Evolutionary conservation across 2,113 vertebrate genomes (phyloP), one percentile per base, ranked within the genome.

Genomic region (Stomatorhinus ivindoensis): DNA sequence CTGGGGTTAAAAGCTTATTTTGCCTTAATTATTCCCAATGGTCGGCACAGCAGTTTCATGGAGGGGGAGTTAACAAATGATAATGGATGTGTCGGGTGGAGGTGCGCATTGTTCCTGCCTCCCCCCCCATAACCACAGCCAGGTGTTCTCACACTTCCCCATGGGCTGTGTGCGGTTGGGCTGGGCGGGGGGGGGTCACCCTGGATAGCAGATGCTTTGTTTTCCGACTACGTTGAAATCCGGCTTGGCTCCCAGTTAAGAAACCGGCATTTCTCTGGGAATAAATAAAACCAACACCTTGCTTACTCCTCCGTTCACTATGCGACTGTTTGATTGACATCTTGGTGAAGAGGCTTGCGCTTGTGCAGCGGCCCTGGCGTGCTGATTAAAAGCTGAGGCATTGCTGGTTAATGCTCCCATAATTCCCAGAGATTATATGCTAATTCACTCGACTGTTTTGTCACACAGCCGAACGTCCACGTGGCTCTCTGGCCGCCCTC

Each of bases 1-100:
- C 92, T 93, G 94, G 94, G 95, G 95, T 96, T 95, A 96, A 95
- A 94, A 93, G 94, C 94, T 95, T 90, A 90, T 95, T 95, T 95
- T 92, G 90, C 92, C 91, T 92, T 95, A 95, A 96, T 95, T 95
- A 95, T 94, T 95, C 95, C 94, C 91, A 58, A 19, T 89, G 93
- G 92, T 90, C 15, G 17, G 39, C 10, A 76, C 47, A 89, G 92
- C 91, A 91, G 91, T 92, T 91, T 91, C 93, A 93, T 92, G 93
- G 92, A 94, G 94, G 93, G 61, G 93, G 93, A 92, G 93, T 93
- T 94, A 93, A 94, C 93, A 93, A 94, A 95, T 93, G 95, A 92
- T 95, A 96, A 96, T 95, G 94, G 93, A 96, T 95, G 94, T 92
- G 93, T 65, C 91, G 90, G 93, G 92, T 92, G 93, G 92, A 92